Conservation (phyloP, 2,797 vertebrate species). For the Xiphorhynchus erythropygius region DNA sequence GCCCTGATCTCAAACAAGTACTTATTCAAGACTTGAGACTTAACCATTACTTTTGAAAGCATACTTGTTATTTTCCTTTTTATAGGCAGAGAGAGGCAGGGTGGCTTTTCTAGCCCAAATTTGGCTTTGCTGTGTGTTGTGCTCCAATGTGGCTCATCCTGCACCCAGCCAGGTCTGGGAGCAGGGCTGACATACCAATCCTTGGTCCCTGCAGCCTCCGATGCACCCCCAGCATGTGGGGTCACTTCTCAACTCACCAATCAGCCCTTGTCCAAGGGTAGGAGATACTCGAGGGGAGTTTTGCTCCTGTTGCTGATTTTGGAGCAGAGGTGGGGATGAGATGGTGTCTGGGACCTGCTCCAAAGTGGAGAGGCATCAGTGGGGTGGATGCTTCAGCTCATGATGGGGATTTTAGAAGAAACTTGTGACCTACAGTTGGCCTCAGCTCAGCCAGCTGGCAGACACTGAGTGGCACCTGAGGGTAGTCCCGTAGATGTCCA, state of each 20-base stretch:
- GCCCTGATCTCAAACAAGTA: slow-evolving; percentile 15
- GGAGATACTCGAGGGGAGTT: neutral
- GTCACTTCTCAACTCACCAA: rapidly evolving
- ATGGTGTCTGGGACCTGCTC: neutral
- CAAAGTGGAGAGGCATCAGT: neutral
- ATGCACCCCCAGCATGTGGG: rapidly evolving
- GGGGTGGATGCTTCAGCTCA: neutral
- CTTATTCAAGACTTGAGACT: neutral
- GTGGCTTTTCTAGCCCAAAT: neutral
- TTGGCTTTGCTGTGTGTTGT: neutral
- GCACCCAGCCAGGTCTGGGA: rapidly evolving
- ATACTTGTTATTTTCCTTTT: neutral
- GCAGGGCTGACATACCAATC: rapidly evolving
- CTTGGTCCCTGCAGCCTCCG: rapidly evolving
- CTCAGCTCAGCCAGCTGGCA: neutral
- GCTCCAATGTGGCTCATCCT: rapidly evolving
- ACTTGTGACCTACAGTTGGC: neutral
- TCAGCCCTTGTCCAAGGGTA: rapidly evolving
- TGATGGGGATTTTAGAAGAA: neutral
- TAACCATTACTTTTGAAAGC: slow-evolving; percentile 39
- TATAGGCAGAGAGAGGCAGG: neutral
- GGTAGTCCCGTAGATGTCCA: neutral
- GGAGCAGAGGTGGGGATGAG: neutral
- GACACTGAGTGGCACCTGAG: neutral
- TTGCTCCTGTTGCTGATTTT: neutral